Evolutionary conservation across 1,140 invertebrate genomes (phyloP), one percentile per base, ranked within the genome.

Genomic region (Parapsyche elsis): DNA sequence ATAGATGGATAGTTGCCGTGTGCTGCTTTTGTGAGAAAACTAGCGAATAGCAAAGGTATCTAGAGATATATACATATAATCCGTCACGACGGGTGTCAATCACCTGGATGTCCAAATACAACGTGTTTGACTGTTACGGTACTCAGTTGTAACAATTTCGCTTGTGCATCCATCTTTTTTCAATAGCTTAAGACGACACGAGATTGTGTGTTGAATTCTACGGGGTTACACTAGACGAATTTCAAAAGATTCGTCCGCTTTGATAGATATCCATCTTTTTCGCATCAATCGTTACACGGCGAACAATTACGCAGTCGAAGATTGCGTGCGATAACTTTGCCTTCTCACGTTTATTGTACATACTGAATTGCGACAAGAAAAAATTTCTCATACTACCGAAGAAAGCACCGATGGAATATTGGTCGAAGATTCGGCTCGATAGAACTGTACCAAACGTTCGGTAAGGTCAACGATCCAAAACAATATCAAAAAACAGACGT

Each of bases 401-500:
- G 64, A 67, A 67, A 67, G 64, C 26, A 26, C 2, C 10, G 16
- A 53, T 53, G 16, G 4, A 4, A 14, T 53, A 53, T 10, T 5
- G 16, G 12, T 5, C 1, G 12, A 14, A 53, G 1, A 53, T 53
- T 12, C 49, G 16, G 10, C 49, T 53, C 49, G 10, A 53, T 46
- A 5, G 45, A 53, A 53, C 49, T 14, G 10, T 16, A 53, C 49
- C 49, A 53, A 53, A 12, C 12, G 26, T 67, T 19, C 64, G 64
- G 21, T 61, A 67, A 23, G 64, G 64, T 67, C 64, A 67, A 67
- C 21, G 64, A 67, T 67, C 64, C 64, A 67, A 67, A 67, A 67
- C 64, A 67, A 67, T 67, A 67, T 67, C 64, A 26, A 67, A 67
- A 67, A 67, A 67, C 64, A 67, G 64, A 67, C 64, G 24, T 67